Base-by-base conservation (phyloP, 2,797 vertebrate species). In the Denticeps clupeoides region DNA sequence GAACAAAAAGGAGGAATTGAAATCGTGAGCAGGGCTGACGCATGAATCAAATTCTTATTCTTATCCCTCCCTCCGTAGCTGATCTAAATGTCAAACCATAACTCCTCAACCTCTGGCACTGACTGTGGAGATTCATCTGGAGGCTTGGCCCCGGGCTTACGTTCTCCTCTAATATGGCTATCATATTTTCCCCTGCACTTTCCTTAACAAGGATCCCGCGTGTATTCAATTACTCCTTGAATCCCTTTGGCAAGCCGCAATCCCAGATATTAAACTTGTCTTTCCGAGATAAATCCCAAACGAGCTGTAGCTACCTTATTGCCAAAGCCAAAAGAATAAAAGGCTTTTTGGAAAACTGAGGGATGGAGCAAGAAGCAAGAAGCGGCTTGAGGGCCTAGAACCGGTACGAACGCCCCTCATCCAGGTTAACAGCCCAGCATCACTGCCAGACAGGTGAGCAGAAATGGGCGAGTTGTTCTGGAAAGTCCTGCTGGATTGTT, bases 21-120 rank as follows among this genome's bases (percentile, higher is more conserved):
- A n/a, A n/a, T n/a, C n/a, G n/a, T n/a, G n/a, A n/a, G n/a, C n/a
- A n/a, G n/a, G n/a, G n/a, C n/a, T n/a, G n/a, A n/a, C n/a, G n/a
- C n/a, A n/a, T n/a, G n/a, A n/a, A n/a, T n/a, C n/a, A n/a, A n/a
- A n/a, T 9, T 16, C 16, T 35, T 47, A 43, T 35, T 50, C 58
- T 66, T 63, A 53, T 64, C 16, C 33, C 33, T 15, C 16, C 9
- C 33, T 37, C 33, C 7, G 55, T 50, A 65, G 52, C 43, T 37
- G 69, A 59, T 55, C 45, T 66, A 68, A 74, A 71, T 69, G 71
- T 65, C 71, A 68, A 40, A 55, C 59, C 35, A 48, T 15, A 47
- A 41, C 24, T 7, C 7, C 46, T 45, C 12, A 19, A 56, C 68
- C 66, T 74, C 58, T 73, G 70, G 66, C 69, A 57, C 55, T 21